These are phyloP conservation scores for Bradynema listronoti DNA, from an alignment of 1,140 invertebrate species.

Conservation along the genomic window DNA sequence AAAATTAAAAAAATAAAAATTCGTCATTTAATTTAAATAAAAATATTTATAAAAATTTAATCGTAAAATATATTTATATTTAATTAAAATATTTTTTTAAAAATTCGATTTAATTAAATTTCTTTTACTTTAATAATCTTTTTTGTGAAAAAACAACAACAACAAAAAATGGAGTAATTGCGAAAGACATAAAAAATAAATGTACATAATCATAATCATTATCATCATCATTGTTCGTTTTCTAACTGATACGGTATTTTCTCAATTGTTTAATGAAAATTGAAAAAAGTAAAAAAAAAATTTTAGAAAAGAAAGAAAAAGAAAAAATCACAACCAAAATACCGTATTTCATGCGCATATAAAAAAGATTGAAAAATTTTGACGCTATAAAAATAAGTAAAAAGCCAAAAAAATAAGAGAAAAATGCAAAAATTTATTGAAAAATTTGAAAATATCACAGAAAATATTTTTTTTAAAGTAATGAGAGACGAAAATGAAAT, in stretches of 20 bases:
- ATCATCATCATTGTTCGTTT: background rate
- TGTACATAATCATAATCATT: background rate
- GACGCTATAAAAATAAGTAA: background rate
- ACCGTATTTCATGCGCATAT: background rate
- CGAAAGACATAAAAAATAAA: background rate
- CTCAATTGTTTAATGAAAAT: background rate
- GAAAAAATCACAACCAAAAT: background rate
- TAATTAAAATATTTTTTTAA: background rate
- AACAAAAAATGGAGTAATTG: background rate
- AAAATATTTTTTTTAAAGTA: background rate
- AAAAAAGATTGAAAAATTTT: background rate
- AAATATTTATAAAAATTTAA: background rate
- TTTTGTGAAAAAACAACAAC: background rate
- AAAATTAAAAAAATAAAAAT: background rate
- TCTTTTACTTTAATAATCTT: background rate
- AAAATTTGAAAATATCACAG: too few species aligned
- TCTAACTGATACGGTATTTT: background rate
- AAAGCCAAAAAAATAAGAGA: background rate
- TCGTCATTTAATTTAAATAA: background rate
- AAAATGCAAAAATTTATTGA: background rate
- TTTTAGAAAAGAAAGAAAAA: background rate
- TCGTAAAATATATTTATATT: too few species aligned
- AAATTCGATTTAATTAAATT: background rate
- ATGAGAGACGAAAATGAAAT: background rate
- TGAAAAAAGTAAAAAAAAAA: too few species aligned